phyloP scores from a whole-genome alignment of 2,888 invertebrate species.

The Pseudococcus longispinus region DNA sequence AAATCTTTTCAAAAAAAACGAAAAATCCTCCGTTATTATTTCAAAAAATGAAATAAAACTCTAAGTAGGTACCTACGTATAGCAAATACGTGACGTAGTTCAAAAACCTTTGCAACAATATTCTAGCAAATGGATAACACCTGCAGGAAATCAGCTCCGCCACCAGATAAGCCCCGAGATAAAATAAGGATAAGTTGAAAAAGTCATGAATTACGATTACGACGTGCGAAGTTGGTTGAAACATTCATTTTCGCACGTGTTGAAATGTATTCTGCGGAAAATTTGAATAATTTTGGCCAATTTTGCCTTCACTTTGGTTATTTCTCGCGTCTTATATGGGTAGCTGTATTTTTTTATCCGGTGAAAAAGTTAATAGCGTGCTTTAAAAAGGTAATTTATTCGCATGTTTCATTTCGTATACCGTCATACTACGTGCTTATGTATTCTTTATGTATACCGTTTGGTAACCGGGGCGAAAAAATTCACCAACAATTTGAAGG shows the following conservation, averaged over 20 bases:
- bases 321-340: not conserved
- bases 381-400: slow-evolving; percentile 13
- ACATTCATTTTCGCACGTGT: slow-evolving; percentile 5
- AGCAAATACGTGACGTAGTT: not conserved
- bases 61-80: not conserved
- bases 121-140: not conserved
- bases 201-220: slow-evolving; percentile 7
- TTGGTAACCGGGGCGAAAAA: no score
- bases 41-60: no score
- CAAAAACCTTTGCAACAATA: not conserved
- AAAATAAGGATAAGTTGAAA: not conserved
- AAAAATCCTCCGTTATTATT: no score
- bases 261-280: not conserved
- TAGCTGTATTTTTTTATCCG: not conserved
- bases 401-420: not conserved
- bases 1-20: no score
- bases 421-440: not conserved
- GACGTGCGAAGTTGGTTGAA: not conserved
- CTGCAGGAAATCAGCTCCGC: not conserved
- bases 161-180: not conserved
- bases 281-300: slow-evolving; percentile 2
- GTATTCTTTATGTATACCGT: not conserved
- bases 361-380: not conserved
- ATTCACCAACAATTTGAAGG: no score
- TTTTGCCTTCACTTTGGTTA: not conserved